phyloP scores from a whole-genome alignment of 2,113 vertebrate species.

The Bubo blakistoni region DNA sequence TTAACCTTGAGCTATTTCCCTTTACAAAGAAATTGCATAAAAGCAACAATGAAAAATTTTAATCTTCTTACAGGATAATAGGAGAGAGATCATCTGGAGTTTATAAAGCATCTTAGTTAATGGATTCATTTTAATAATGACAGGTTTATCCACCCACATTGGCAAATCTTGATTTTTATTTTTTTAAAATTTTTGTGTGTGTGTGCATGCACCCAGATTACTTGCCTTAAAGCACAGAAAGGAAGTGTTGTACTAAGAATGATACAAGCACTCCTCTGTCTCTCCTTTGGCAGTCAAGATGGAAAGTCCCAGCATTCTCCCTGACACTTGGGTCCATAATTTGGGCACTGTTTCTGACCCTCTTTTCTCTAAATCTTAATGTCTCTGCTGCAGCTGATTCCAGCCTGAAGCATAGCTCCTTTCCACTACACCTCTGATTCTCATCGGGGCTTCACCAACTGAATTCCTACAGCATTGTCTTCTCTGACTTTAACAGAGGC shows the following conservation, averaged over 20 bases:
- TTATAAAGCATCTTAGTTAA: conserved; percentile 68
- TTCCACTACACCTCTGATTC: background rate
- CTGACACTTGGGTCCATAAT: background rate
- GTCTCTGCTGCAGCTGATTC: background rate
- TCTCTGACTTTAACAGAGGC: background rate
- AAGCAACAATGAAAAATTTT: conserved; percentile 65
- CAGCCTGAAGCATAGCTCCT: background rate
- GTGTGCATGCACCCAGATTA: background rate
- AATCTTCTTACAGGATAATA: conserved; percentile 69
- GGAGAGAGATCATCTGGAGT: conserved; percentile 65
- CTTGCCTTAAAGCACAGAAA: background rate
- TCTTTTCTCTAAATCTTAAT: background rate
- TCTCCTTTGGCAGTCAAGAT: background rate
- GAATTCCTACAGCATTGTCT: accelerated
- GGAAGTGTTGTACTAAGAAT: background rate
- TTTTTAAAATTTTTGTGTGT: background rate
- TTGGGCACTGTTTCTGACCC: background rate
- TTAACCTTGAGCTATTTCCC: conserved; percentile 63
- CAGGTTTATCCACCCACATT: conserved; percentile 51
- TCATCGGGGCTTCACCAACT: accelerated
- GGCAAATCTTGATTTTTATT: conserved; percentile 27
- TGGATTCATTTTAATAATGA: conserved; percentile 69
- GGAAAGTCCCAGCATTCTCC: background rate
- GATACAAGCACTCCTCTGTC: background rate
- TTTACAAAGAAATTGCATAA: conserved; percentile 55